Conservation (phyloP, 2,888 invertebrate species). For the Caenorhabditis wallacei region DNA sequence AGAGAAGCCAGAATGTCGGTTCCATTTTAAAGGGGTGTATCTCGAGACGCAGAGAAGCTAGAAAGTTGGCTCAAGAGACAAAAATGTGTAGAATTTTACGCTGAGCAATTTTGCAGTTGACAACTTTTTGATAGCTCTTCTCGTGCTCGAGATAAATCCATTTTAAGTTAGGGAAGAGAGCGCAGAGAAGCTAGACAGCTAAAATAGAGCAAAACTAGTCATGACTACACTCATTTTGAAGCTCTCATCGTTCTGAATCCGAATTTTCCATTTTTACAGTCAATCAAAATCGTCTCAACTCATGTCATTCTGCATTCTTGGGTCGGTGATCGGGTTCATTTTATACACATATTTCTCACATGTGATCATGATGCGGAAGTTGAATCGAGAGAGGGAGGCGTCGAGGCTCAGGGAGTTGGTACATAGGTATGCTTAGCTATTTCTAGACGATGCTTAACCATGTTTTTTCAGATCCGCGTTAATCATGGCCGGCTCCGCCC, state of each 20-base stretch:
- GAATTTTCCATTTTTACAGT: conserved; percentile 53
- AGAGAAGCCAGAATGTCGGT: too few species aligned
- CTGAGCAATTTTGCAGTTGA: too few species aligned
- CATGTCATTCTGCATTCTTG: conserved; percentile 75
- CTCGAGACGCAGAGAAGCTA: too few species aligned
- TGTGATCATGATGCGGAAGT: conserved; percentile 69
- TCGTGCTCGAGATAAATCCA: too few species aligned
- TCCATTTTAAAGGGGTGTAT: too few species aligned
- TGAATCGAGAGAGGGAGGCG: conserved; percentile 65
- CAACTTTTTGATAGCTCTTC: too few species aligned
- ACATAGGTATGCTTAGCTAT: conserved; percentile 47
- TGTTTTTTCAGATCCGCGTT: conserved; percentile 70
- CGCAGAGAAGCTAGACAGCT: too few species aligned
- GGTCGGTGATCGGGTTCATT: conserved; percentile 76
- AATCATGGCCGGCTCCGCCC: conserved; percentile 73
- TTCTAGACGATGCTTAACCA: neutral
- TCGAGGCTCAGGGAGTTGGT: conserved; percentile 66
- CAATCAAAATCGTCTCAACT: conserved; percentile 70
- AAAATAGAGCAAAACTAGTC: too few species aligned
- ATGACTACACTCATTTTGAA: neutral
- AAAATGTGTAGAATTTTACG: too few species aligned
- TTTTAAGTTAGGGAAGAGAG: too few species aligned
- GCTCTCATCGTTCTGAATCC: neutral
- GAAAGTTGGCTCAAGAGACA: too few species aligned
- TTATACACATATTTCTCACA: conserved; percentile 76